phyloP scores from a whole-genome alignment of 92 coral and sea anemone species.

The Heteractis magnifica region DNA sequence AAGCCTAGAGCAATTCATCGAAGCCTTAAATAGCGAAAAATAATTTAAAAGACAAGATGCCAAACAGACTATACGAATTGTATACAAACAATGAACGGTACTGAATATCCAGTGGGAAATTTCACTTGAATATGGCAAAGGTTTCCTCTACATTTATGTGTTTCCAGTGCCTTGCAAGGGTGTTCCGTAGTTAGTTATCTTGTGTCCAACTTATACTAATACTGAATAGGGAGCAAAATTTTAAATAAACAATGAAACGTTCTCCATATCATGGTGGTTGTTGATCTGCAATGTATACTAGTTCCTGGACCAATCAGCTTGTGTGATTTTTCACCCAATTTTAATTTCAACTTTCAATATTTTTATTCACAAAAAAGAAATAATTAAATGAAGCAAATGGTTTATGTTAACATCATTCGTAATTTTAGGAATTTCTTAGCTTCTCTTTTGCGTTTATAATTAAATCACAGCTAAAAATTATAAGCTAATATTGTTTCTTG shows the following conservation, averaged over 20 bases:
- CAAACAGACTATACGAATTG: not conserved
- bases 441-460: no score
- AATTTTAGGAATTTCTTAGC: no score
- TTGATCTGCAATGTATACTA: not conserved
- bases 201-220: not conserved
- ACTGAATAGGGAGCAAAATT: not conserved
- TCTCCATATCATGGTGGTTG: not conserved
- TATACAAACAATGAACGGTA: not conserved
- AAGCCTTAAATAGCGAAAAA: constrained; percentile 91
- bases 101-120: not conserved
- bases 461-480: no score
- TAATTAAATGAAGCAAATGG: no score
- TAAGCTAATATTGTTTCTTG: not conserved
- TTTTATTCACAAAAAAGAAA: no score
- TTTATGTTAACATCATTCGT: no score
- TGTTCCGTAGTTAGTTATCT: not conserved
- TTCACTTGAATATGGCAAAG: no score
- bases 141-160: no score
- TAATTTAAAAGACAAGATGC: constrained; percentile 19
- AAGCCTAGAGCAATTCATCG: constrained; percentile 95
- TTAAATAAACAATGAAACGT: not conserved
- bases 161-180: not conserved
- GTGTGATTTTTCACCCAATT: no score
- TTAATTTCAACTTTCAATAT: no score
- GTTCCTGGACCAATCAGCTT: not conserved